phyloP scores from a whole-genome alignment of 2,888 invertebrate genomes.

The Halocaridina rubra region DNA sequence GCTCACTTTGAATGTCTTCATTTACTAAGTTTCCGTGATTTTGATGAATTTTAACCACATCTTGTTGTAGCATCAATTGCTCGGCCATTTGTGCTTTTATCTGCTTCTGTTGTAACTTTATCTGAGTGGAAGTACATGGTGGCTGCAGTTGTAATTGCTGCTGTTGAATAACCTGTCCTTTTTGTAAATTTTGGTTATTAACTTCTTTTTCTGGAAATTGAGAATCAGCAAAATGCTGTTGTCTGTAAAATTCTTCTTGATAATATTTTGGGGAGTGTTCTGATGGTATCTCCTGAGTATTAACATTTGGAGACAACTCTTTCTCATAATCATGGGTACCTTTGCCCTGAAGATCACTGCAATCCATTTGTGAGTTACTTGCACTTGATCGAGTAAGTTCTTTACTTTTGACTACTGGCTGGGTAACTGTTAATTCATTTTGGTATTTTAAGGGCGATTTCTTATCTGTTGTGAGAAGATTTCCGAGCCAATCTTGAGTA shows the following conservation, averaged over 20 bases:
- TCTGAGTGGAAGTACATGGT: background rate
- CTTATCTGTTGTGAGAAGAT: constrained; percentile 1
- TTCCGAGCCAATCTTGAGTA: constrained; percentile 32
- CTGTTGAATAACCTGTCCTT: constrained; percentile 3
- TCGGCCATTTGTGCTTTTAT: constrained; percentile 22
- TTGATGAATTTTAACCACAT: constrained; percentile 8
- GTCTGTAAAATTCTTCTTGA: background rate
- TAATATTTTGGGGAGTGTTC: no score
- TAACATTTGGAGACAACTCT: no score
- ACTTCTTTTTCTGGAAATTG: no score
- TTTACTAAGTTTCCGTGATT: constrained; percentile 3
- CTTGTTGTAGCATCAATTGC: constrained; percentile 30
- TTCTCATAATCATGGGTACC: no score
- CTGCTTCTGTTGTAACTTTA: constrained; percentile 6
- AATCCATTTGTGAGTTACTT: no score
- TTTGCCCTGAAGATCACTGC: no score
- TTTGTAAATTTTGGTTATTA: no score
- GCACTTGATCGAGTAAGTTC: no score
- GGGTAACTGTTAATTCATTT: no score
- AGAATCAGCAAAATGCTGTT: background rate
- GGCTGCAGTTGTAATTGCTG: constrained; percentile 16
- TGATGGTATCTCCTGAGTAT: no score
- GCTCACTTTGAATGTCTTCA: background rate
- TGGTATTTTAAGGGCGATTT: no score
- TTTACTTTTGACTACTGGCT: no score